A percentile compares a stretch with the other conserved stretches of the same genome.
Evolutionary conservation across 2,797 vertebrate species (phyloP).

Genomic region (Rhynchotus rufescens): DNA sequence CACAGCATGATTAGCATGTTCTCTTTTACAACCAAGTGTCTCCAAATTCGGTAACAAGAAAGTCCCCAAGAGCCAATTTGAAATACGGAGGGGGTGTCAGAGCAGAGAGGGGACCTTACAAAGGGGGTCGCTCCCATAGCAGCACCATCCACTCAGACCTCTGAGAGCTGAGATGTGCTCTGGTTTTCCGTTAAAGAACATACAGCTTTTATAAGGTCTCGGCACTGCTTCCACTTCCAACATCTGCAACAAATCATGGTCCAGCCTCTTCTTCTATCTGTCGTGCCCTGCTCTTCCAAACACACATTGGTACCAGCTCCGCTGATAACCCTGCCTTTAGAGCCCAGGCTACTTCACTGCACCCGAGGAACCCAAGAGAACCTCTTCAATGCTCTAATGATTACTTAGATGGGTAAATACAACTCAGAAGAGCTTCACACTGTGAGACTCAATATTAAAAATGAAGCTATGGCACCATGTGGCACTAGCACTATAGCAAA

Average conservation of each 20-base stretch:
- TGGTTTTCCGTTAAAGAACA: neutral
- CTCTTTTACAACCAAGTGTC: slow-evolving; percentile 50
- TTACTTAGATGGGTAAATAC: neutral
- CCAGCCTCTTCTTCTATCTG: neutral
- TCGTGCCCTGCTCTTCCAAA: neutral
- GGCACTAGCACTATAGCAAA: neutral
- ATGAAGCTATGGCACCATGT: neutral
- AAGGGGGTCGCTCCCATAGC: fast-evolving
- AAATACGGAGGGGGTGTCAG: neutral
- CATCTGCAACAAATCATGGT: slow-evolving; percentile 10
- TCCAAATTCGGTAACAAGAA: slow-evolving; percentile 14
- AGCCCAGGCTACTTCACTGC: neutral
- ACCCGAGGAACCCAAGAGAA: neutral
- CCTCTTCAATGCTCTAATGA: neutral
- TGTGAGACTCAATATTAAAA: neutral
- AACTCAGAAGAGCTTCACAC: neutral
- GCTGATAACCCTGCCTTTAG: fast-evolving
- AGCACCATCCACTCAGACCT: neutral
- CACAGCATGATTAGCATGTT: slow-evolving; percentile 60
- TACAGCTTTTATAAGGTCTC: neutral
- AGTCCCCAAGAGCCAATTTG: neutral
- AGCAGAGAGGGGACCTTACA: neutral
- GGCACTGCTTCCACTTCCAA: neutral
- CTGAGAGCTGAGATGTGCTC: neutral
- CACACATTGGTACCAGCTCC: fast-evolving